Conservation (phyloP, 2,888 invertebrate species). For the Sminthurinus aureus region DNA sequence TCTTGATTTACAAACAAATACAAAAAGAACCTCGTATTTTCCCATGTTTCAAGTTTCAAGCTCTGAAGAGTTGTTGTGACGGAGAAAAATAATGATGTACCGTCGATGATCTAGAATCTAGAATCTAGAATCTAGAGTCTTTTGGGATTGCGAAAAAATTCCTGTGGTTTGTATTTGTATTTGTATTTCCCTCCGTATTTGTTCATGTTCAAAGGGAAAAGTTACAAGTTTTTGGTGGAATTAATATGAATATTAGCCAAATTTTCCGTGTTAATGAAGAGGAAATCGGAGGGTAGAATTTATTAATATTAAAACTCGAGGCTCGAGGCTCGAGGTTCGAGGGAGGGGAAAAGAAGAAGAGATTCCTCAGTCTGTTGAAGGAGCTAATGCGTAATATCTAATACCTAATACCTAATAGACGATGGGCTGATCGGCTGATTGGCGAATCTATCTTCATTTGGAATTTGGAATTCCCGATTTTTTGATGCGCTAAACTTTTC, state of each 20-base stretch:
- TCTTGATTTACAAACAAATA: too few relatives aligned
- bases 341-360: too few relatives aligned
- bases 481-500: not conserved
- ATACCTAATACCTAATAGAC: not conserved
- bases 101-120: too few relatives aligned
- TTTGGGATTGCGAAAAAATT: not conserved
- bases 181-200: not conserved
- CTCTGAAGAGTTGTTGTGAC: too few relatives aligned
- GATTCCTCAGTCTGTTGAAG: not conserved
- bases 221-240: not conserved
- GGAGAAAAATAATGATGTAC: too few relatives aligned
- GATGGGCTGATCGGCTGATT: too few relatives aligned
- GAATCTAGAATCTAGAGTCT: too few relatives aligned
- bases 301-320: not conserved
- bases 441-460: slow-evolving; percentile 22
- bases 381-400: not conserved
- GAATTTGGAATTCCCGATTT: not conserved
- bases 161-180: not conserved
- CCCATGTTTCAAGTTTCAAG: too few relatives aligned
- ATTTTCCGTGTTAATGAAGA: slow-evolving; percentile 21
- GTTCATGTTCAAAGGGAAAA: not conserved
- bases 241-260: slow-evolving; percentile 16
- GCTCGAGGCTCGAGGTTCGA: too few relatives aligned
- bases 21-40: too few relatives aligned
- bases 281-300: not conserved